Evolutionary conservation across 2,888 invertebrate species (phyloP).

Genomic region (Tipula helvola): DNA sequence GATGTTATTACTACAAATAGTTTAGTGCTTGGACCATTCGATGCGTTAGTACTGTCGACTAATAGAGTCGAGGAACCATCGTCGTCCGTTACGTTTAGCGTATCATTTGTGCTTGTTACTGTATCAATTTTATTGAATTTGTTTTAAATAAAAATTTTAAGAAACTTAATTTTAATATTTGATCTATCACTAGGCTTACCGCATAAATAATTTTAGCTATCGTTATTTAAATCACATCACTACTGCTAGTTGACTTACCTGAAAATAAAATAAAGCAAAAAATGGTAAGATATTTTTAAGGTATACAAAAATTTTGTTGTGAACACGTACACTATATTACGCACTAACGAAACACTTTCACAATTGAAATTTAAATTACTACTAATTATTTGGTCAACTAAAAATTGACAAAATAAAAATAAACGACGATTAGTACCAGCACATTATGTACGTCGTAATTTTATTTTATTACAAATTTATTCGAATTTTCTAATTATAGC

Average conservation of each 20-base stretch:
- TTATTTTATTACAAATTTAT: not conserved
- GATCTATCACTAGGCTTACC: not conserved
- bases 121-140: not conserved
- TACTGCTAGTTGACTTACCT: not conserved
- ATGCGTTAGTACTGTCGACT: not conserved
- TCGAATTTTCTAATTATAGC: not conserved
- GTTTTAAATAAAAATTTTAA: not conserved
- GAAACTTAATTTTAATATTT: too few species aligned
- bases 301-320: too few species aligned
- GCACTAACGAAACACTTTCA: not conserved
- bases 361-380: not conserved
- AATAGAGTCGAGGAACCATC: not conserved
- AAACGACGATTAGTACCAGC: not conserved
- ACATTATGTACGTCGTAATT: not conserved
- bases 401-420: not conserved
- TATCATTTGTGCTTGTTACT: not conserved
- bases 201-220: too few species aligned
- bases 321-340: too few species aligned
- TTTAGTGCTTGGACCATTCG: not conserved
- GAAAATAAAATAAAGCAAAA: not conserved
- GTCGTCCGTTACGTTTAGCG: not conserved
- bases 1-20: not conserved
- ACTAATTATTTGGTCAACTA: not conserved
- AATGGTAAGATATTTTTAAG: not conserved
- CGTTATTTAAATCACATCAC: not conserved